These are phyloP conservation scores for Chaetodon trifasciatus DNA, from an alignment of 2,797 vertebrate species.

Conservation along the genomic window DNA sequence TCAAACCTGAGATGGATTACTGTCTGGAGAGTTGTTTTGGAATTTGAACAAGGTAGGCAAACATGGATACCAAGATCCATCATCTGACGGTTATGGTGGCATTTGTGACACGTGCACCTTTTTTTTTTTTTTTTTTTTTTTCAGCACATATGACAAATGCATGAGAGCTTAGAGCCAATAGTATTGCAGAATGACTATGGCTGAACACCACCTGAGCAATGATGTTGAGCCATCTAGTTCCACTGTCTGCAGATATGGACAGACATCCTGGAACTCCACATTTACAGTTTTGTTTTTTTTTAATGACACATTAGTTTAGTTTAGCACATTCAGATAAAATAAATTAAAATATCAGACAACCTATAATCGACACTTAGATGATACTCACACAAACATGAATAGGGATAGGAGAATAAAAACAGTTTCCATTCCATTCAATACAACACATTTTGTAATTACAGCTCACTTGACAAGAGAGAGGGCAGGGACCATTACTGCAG, in stretches of 20 bases:
- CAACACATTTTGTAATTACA: constrained; percentile 50
- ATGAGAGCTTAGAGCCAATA: neutral
- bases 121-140: constrained; percentile 16
- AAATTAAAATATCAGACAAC: neutral
- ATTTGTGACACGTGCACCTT: constrained; percentile 1
- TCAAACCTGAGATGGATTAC: neutral
- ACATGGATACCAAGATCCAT: constrained; percentile 1
- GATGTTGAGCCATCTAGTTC: neutral
- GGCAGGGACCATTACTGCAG: constrained; percentile 52
- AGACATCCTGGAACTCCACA: neutral
- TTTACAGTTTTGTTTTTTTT: neutral
- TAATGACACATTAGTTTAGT: neutral
- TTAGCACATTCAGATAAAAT: neutral
- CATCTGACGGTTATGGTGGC: neutral
- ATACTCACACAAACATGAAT: neutral
- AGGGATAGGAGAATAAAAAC: neutral
- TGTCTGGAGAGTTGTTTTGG: neutral
- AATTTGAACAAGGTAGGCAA: constrained; percentile 15
- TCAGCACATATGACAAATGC: neutral
- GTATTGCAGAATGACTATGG: too few relatives aligned
- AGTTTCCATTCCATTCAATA: neutral
- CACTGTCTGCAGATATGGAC: neutral
- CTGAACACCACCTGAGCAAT: neutral
- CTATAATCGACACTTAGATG: constrained; percentile 7
- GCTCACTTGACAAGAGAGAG: constrained; percentile 55